phyloP scores from a whole-genome alignment of 2,113 vertebrate species.

The Charadrius vociferus region DNA sequence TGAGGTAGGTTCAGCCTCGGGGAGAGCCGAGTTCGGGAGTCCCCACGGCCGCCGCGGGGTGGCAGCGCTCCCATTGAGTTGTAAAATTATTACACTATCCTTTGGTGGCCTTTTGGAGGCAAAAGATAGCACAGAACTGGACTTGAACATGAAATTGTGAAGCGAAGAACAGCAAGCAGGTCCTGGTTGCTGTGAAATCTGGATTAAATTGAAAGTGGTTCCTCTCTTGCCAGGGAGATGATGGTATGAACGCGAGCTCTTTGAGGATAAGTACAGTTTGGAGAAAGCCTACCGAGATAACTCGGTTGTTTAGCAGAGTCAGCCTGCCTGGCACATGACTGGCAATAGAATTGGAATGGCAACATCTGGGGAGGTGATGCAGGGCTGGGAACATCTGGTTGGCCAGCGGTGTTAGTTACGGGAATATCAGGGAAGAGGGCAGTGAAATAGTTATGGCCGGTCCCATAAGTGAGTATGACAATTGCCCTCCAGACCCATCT shows the following conservation, averaged over 20 bases:
- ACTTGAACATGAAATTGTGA: not conserved
- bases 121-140: not conserved
- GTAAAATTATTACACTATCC: not conserved
- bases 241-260: not conserved
- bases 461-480: not conserved
- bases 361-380: not conserved
- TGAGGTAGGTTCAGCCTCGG: no score
- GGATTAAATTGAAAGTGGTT: not conserved
- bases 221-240: not conserved
- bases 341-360: not conserved
- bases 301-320: not conserved
- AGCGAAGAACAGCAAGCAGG: not conserved
- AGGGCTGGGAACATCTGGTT: not conserved
- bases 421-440: not conserved
- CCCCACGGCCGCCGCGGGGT: not conserved
- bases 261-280: not conserved
- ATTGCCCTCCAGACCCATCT: not conserved
- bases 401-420: not conserved
- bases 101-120: not conserved
- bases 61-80: not conserved
- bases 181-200: not conserved
- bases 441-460: not conserved
- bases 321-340: not conserved
- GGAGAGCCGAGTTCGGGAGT: no score
- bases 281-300: not conserved